phyloP scores from a whole-genome alignment of 2,888 invertebrate species.

The Apamea sordens region DNA sequence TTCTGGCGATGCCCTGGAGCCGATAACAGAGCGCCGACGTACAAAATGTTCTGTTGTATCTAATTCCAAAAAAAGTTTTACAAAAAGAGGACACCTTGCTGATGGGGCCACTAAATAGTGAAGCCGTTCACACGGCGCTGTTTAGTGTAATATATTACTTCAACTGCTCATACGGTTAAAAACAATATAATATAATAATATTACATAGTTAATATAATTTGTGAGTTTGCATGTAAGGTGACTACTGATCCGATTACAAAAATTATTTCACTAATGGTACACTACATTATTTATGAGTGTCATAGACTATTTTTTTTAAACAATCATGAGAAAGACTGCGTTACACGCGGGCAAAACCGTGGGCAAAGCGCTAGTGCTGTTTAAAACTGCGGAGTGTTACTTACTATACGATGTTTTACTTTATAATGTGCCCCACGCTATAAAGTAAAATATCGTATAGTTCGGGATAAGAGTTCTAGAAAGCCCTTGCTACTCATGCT shows the following conservation, averaged over 20 bases:
- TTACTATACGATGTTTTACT: background rate
- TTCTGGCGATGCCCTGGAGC: constrained; percentile 63
- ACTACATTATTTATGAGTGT: background rate
- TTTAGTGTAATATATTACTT: background rate
- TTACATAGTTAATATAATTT: background rate
- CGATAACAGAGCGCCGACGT: constrained; percentile 83
- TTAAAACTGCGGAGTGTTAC: background rate
- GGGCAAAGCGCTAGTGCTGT: background rate
- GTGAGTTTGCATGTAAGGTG: too few relatives aligned
- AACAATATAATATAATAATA: background rate
- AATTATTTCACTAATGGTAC: background rate
- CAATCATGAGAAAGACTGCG: background rate
- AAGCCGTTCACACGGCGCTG: too few relatives aligned
- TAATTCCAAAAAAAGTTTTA: constrained; percentile 76
- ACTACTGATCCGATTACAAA: background rate
- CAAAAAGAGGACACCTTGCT: constrained; percentile 75
- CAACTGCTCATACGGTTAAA: background rate
- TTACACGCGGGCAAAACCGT: background rate
- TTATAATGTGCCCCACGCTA: background rate
- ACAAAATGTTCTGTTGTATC: constrained; percentile 88
- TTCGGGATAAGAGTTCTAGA: background rate
- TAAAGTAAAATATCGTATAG: background rate
- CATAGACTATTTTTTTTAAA: background rate
- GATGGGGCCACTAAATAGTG: constrained; percentile 70
- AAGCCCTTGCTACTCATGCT: background rate